Conservation (phyloP, 2,797 vertebrate genomes). For the Lateolabrax maculatus region DNA sequence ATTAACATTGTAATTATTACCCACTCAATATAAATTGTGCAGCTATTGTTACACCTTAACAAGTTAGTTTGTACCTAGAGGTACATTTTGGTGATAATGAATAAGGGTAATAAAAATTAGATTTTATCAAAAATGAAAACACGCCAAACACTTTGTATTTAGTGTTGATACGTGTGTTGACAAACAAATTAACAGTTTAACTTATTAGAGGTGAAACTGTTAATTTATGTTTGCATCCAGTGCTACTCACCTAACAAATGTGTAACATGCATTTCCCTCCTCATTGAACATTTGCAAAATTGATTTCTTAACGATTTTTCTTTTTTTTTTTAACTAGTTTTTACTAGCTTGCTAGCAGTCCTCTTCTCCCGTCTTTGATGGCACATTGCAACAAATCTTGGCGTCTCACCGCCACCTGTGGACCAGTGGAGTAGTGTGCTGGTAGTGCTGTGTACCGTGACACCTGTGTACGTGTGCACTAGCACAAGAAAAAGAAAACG, state of each 20-base stretch:
- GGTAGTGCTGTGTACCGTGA: neutral
- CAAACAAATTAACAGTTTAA: neutral
- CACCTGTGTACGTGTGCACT: too few species aligned
- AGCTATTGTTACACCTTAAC: slow-evolving; percentile 35
- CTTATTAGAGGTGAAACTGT: neutral
- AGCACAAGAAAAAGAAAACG: neutral
- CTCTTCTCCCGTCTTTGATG: neutral
- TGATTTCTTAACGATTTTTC: neutral
- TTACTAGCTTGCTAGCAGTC: neutral
- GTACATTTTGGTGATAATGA: slow-evolving; percentile 16
- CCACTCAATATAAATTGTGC: slow-evolving; percentile 28
- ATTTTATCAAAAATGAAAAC: neutral
- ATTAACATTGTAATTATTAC: slow-evolving; percentile 35
- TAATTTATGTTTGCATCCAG: neutral
- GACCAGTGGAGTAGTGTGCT: neutral
- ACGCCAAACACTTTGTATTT: neutral
- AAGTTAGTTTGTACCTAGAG: slow-evolving; percentile 28
- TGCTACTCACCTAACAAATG: neutral
- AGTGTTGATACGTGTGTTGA: neutral
- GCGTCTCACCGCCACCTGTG: neutral
- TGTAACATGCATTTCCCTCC: too few species aligned
- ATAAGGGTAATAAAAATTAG: slow-evolving; percentile 6
- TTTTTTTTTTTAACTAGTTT: neutral
- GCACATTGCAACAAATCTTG: neutral
- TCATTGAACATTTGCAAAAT: neutral